phyloP scores from a whole-genome alignment of 2,797 vertebrate species.

The Austrolebias charrua region DNA sequence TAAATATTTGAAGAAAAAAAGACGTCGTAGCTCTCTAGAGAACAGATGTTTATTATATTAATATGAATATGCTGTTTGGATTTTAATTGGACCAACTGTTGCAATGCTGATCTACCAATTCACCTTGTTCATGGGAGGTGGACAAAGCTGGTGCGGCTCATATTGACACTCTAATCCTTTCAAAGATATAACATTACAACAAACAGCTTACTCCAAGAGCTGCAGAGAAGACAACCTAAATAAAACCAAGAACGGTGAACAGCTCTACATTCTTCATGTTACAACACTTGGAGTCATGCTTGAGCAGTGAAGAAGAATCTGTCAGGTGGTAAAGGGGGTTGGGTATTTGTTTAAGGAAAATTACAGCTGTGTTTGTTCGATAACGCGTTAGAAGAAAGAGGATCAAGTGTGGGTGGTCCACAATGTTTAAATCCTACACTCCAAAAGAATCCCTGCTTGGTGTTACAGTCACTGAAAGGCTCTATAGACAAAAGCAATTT shows the following conservation, averaged over 20 bases:
- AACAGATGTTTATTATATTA: not conserved
- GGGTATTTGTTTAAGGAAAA: slow-evolving; percentile 40
- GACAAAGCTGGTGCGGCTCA: slow-evolving; percentile 8
- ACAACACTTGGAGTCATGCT: slow-evolving; percentile 43
- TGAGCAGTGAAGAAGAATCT: slow-evolving; percentile 49
- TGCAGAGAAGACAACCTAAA: slow-evolving; percentile 10
- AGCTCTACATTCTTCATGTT: slow-evolving; percentile 19
- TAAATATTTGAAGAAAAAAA: not conserved
- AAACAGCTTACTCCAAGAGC: slow-evolving; percentile 29
- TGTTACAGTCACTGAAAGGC: slow-evolving; percentile 25
- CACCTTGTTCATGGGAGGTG: not conserved
- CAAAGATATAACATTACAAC: slow-evolving; percentile 10
- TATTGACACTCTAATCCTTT: slow-evolving; percentile 7
- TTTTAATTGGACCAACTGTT: not conserved
- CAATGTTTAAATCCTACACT: slow-evolving; percentile 46
- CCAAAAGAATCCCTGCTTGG: slow-evolving; percentile 44
- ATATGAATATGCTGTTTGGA: not conserved
- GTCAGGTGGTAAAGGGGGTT: slow-evolving; percentile 25
- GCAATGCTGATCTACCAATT: not conserved
- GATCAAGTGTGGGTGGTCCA: slow-evolving; percentile 43
- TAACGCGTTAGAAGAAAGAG: slow-evolving; percentile 47
- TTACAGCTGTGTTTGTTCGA: slow-evolving; percentile 68
- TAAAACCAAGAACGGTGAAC: slow-evolving; percentile 36
- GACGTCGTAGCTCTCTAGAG: not conserved
- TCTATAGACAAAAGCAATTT: slow-evolving; percentile 33